Conservation (phyloP, 2,113 vertebrate genomes). For the Scytalopus superciliaris region DNA sequence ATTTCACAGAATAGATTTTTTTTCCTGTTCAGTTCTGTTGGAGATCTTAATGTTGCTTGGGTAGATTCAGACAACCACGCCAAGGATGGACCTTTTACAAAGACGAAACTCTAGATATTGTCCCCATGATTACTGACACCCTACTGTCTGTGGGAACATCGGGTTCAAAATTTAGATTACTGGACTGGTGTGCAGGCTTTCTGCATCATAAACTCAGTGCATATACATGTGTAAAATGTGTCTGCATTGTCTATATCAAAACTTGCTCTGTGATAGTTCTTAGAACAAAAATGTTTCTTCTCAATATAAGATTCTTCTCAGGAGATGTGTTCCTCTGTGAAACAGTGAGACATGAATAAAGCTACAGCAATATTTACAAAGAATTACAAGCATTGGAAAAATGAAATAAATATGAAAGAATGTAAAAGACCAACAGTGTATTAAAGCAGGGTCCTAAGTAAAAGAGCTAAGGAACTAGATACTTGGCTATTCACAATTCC, state of each 20-base stretch:
- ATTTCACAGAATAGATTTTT: background rate
- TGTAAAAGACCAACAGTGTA: background rate
- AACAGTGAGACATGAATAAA: background rate
- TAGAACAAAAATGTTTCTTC: rapidly evolving
- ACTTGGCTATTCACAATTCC: background rate
- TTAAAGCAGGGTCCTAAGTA: background rate
- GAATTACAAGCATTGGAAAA: background rate
- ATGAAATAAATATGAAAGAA: background rate
- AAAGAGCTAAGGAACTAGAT: background rate
- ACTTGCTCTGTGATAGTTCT: background rate
- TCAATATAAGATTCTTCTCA: background rate
- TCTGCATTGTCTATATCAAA: background rate
- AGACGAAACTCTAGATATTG: background rate
- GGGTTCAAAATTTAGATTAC: background rate
- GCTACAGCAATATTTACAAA: background rate
- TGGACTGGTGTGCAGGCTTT: background rate
- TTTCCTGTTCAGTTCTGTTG: background rate
- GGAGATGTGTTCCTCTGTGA: background rate
- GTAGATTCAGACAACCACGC: background rate
- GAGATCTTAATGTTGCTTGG: background rate
- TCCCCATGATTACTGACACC: background rate
- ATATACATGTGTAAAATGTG: background rate
- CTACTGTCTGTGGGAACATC: background rate
- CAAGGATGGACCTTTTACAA: background rate
- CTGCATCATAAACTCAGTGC: background rate